These are phyloP conservation scores for Lepidochrysops patricia DNA, from an alignment of 2,888 invertebrate genomes.

Conservation along the genomic window DNA sequence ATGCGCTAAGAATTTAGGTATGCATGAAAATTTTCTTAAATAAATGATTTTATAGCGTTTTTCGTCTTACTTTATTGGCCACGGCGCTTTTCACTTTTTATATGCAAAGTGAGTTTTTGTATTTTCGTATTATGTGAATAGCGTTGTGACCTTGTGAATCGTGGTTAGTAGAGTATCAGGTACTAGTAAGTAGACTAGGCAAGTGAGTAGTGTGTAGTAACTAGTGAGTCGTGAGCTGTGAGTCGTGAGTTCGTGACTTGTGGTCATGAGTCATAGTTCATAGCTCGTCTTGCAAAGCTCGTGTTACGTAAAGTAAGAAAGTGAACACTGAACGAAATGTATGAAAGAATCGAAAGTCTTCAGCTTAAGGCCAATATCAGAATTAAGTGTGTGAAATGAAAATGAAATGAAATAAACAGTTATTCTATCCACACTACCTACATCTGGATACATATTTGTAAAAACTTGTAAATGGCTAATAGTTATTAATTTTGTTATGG, in stretches of 20 bases:
- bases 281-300: no score
- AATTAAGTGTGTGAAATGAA: no score
- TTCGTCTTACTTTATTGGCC: background rate
- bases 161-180: background rate
- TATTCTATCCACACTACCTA: no score
- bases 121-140: background rate
- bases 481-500: no score
- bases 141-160: background rate
- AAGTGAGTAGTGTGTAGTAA: background rate
- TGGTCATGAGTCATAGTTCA: background rate
- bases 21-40: constrained; percentile 4
- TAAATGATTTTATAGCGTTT: background rate
- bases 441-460: no score
- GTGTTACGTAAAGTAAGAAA: no score
- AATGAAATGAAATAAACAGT: no score
- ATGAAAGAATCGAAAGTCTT: no score
- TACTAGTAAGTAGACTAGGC: background rate
- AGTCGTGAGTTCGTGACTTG: no score
- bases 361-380: no score
- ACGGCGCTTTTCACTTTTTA: background rate
- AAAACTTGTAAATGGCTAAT: no score
- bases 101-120: background rate
- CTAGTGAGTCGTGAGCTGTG: background rate
- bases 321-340: no score
- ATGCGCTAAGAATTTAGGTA: constrained; percentile 1